Evolutionary conservation across 2,113 vertebrate species (phyloP).

Genomic region (Geothlypis trichas): DNA sequence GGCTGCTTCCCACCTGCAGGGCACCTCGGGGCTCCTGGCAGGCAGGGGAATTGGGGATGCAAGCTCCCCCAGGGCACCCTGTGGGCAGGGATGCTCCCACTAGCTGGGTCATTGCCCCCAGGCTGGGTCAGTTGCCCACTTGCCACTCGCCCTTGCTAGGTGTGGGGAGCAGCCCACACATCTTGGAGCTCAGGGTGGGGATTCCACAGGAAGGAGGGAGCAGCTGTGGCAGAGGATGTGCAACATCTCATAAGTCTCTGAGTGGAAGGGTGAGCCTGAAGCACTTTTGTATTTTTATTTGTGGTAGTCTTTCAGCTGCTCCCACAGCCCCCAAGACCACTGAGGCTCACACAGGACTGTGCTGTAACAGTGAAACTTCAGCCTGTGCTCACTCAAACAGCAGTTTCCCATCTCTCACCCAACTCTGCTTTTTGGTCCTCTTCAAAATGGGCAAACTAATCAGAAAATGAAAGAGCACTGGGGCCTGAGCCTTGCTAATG

Average conservation of each 20-base stretch:
- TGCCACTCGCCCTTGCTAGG: not conserved
- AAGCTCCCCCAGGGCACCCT: fast-evolving
- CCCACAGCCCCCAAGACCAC: not conserved
- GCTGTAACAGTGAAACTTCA: not conserved
- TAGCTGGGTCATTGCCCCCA: not conserved
- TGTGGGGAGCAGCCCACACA: not conserved
- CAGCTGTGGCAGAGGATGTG: not conserved
- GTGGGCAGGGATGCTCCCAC: not conserved
- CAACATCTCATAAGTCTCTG: fast-evolving
- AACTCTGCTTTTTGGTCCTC: not conserved
- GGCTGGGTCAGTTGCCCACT: not conserved
- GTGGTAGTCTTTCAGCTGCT: not conserved
- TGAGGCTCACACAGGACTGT: fast-evolving
- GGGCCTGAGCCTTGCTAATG: fast-evolving
- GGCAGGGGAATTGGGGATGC: not conserved
- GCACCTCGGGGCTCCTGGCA: fast-evolving
- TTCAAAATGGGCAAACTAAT: not conserved
- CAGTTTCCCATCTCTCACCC: not conserved
- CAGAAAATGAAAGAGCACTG: not conserved
- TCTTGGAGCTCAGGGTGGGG: fast-evolving
- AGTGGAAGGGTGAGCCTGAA: fast-evolving
- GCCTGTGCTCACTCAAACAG: not conserved
- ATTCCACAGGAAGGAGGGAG: not conserved
- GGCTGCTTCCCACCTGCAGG: not conserved
- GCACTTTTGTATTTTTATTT: not conserved